Evolutionary conservation across 2,888 invertebrate species (phyloP).

Genomic region (Macrophya annulata): DNA sequence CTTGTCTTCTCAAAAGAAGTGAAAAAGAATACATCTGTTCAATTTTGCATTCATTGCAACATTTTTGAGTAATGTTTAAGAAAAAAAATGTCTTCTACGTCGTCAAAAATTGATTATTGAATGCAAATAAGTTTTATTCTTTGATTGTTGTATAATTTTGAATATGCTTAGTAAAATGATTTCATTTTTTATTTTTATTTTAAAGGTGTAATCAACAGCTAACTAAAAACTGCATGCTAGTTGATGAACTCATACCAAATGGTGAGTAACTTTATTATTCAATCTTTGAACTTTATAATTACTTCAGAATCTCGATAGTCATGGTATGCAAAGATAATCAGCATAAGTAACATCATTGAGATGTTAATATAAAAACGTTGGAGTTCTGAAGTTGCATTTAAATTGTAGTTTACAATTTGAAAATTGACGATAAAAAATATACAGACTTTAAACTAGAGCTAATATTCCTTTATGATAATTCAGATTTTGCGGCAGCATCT

Average conservation of each 20-base stretch:
- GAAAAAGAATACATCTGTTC: not conserved
- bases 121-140: not conserved
- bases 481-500: not conserved
- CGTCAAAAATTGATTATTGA: not conserved
- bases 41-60: not conserved
- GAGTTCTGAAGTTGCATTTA: not conserved
- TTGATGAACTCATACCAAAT: slow-evolving; percentile 71
- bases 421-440: not conserved
- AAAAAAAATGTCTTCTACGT: not conserved
- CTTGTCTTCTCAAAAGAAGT: not conserved
- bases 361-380: not conserved
- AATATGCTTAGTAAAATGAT: slow-evolving; percentile 1
- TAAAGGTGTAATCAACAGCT: slow-evolving; percentile 72
- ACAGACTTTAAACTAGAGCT: not conserved
- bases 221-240: slow-evolving; percentile 69
- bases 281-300: slow-evolving; percentile 14
- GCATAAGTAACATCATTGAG: not conserved
- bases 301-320: not conserved
- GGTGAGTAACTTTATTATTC: slow-evolving; percentile 40
- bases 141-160: not conserved
- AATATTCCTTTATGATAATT: not conserved
- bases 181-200: slow-evolving; percentile 28
- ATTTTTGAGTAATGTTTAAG: not conserved
- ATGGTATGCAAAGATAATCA: not conserved
- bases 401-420: not conserved